These are phyloP conservation scores for Myodes glareolus DNA, from an alignment of 2,113 vertebrate genomes.

Conservation along the genomic window DNA sequence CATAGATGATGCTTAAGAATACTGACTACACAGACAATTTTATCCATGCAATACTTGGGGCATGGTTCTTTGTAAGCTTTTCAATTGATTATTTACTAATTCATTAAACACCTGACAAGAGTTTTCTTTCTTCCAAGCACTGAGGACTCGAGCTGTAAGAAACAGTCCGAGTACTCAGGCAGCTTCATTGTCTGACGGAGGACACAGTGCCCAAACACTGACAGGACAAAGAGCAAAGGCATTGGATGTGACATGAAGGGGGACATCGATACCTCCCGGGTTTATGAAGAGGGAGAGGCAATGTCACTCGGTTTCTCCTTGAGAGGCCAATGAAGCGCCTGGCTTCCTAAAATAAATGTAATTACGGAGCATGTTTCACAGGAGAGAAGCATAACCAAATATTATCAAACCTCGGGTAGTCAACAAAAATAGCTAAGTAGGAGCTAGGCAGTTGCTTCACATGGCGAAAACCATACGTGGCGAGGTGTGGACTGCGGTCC, in stretches of 20 bases:
- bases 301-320: not conserved
- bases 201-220: not conserved
- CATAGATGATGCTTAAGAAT: not conserved
- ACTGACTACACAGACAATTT: not conserved
- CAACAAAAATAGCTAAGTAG: slow-evolving; percentile 26
- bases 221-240: not conserved
- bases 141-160: not conserved
- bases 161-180: not conserved
- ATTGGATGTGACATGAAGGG: not conserved
- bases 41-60: not conserved
- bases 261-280: not conserved
- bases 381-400: not conserved
- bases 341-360: slow-evolving; percentile 5
- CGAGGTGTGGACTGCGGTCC: not conserved
- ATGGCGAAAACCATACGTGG: not conserved
- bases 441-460: not conserved
- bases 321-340: not conserved
- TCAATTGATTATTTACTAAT: not conserved
- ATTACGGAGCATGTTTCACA: not conserved
- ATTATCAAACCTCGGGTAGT: not conserved
- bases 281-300: not conserved
- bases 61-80: not conserved
- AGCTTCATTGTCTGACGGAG: not conserved
- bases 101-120: slow-evolving; percentile 3
- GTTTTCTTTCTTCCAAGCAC: not conserved